Conservation (phyloP, 2,113 vertebrate genomes). For the Himantopus leucocephalus region DNA sequence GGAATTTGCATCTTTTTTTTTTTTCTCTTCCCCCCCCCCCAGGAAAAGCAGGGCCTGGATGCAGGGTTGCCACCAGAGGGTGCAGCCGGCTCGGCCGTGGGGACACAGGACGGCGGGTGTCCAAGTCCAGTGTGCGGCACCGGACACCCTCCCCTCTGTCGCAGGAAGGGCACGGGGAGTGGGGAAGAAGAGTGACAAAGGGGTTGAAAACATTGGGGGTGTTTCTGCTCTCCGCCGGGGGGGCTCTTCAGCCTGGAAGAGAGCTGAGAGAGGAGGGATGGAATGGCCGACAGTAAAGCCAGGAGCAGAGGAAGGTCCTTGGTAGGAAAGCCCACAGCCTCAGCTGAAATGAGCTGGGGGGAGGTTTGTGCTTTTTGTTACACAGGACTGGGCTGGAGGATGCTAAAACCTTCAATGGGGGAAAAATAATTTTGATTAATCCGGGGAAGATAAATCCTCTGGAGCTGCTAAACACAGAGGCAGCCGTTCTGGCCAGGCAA, state of each 20-base stretch:
- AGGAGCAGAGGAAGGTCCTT: neutral
- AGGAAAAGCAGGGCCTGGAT: neutral
- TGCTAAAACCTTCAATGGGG: neutral
- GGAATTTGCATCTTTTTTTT: neutral
- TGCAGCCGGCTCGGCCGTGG: neutral
- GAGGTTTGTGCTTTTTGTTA: neutral
- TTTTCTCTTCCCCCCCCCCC: neutral
- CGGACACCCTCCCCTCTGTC: accelerated
- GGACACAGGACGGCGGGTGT: accelerated
- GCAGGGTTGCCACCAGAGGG: constrained; percentile 24
- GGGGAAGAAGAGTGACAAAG: neutral
- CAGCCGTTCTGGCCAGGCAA: neutral
- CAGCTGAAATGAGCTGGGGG: neutral
- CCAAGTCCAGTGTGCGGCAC: accelerated
- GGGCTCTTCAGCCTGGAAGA: neutral
- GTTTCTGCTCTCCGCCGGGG: neutral
- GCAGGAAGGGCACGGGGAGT: neutral
- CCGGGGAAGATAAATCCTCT: neutral
- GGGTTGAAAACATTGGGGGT: neutral
- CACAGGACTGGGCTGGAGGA: neutral
- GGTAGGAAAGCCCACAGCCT: neutral
- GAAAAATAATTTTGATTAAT: neutral
- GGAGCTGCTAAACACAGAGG: neutral
- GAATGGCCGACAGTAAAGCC: accelerated
- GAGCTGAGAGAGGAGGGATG: neutral